Percentiles rank a stretch among this genome's conserved stretches.
Evolutionary conservation across 2,888 invertebrate genomes (phyloP).

Genomic region (Drosophila anomelani): DNA sequence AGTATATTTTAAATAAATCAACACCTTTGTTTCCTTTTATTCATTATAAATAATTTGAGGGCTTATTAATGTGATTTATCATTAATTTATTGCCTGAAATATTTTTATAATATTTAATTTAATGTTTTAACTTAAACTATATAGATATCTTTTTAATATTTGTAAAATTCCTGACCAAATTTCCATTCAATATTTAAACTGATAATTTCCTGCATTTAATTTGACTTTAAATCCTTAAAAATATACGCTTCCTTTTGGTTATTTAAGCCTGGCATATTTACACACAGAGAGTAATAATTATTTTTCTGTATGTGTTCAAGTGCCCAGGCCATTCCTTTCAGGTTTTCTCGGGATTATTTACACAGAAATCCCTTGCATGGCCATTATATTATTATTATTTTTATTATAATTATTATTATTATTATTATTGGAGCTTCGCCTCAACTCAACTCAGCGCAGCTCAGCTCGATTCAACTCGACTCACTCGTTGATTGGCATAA

Average conservation of each 20-base stretch:
- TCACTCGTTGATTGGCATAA: constrained; percentile 29
- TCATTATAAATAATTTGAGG: too few species aligned
- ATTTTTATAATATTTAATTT: not conserved
- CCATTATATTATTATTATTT: constrained; percentile 11
- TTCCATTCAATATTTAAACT: not conserved
- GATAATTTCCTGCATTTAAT: not conserved
- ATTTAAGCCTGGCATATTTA: not conserved
- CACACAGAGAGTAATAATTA: not conserved
- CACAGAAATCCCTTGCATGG: constrained; percentile 7
- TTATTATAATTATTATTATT: constrained; percentile 12
- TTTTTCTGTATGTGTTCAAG: constrained; percentile 1
- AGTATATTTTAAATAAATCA: not conserved
- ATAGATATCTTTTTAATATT: not conserved
- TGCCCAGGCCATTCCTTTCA: not conserved
- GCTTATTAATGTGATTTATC: too few species aligned
- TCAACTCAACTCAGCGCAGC: not conserved
- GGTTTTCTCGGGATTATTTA: constrained; percentile 6
- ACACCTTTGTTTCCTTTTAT: too few species aligned
- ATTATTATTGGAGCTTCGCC: not conserved
- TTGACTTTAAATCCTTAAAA: not conserved
- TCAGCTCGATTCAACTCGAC: not conserved
- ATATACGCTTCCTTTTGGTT: not conserved
- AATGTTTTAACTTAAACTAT: not conserved
- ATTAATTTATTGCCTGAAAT: not conserved
- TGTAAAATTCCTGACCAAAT: too few species aligned